Evolutionary conservation across 2,888 invertebrate genomes (phyloP), one percentile per base, ranked within the genome.

Genomic region (Phalera bucephala): DNA sequence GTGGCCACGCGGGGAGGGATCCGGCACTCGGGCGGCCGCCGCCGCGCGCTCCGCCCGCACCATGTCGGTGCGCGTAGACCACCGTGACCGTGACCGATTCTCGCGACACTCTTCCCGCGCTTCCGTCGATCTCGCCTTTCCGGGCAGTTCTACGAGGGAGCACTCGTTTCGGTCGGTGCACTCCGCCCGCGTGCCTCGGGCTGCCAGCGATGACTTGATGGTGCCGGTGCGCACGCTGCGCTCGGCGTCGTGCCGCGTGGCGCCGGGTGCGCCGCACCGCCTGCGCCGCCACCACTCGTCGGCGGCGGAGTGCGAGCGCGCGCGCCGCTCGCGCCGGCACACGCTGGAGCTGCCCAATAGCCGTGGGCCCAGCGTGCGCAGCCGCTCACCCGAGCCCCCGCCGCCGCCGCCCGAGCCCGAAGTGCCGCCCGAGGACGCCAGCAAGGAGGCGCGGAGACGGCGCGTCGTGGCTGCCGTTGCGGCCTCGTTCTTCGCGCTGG

Each of bases 401-500:
- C 78, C 73, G 31, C 77, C 67, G 23, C 81, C 76, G 6, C 75
- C 81, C 13, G 83, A 83, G 69, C 84, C 83, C 13, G 83, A 86
- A 50, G 63, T 70, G 32, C 79, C 87, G 47, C 91, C 91, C 37
- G 86, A 90, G 49, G 92, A 92, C 45, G 90, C 91, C 45, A 91
- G 92, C 53, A 93, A 93, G 64, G 93, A 93, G 60, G 92, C 93
- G 31, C 91, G 93, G 45, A 91, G 94, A 46, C 92, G 93, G 40
- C 92, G 92, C 54, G 93, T 94, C 55, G 94, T 94, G 32, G 93
- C 93, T 64, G 92, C 94, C 60, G 92, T 95, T 41, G 91, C 94
- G 52, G 93, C 92, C 20, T 93, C 93, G 20, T 94, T 95, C 83
- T 84, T 94, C 78, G 93, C 95, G 74, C 90, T 95, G 64, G 92